phyloP scores from a whole-genome alignment of 2,888 invertebrate genomes.

The Gnatocerus cornutus region DNA sequence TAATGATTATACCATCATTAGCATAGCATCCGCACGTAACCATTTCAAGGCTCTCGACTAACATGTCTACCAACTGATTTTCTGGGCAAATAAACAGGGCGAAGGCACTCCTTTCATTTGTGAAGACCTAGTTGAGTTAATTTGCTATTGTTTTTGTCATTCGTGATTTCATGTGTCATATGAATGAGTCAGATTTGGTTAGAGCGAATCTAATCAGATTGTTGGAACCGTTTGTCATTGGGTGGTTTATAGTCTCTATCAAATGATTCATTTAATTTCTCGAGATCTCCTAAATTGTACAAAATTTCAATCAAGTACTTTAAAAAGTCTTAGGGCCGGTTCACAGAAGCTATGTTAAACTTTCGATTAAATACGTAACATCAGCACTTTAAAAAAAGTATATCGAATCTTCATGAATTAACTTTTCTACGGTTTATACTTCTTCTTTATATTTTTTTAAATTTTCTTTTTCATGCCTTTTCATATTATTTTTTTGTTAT shows the following conservation, averaged over 20 bases:
- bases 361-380: too few relatives aligned
- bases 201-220: background rate
- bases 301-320: too few relatives aligned
- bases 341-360: too few relatives aligned
- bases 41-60: background rate
- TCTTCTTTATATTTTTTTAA: too few relatives aligned
- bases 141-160: background rate
- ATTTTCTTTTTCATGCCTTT: too few relatives aligned
- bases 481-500: too few relatives aligned
- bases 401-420: too few relatives aligned
- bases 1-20: conserved; percentile 6
- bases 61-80: background rate
- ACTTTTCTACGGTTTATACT: too few relatives aligned
- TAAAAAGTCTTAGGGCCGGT: too few relatives aligned
- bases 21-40: background rate
- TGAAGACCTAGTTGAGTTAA: background rate
- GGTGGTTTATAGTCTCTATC: background rate
- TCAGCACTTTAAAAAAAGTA: too few relatives aligned
- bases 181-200: background rate
- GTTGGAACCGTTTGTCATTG: background rate
- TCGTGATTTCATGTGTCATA: conserved; percentile 3
- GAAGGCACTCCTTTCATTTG: background rate
- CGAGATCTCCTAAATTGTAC: too few relatives aligned
- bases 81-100: background rate
- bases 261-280: too few relatives aligned